Percentiles rank a stretch among this genome's conserved stretches.
Conservation (phyloP, 1,140 invertebrate species). For the Dendroctonus valens region DNA sequence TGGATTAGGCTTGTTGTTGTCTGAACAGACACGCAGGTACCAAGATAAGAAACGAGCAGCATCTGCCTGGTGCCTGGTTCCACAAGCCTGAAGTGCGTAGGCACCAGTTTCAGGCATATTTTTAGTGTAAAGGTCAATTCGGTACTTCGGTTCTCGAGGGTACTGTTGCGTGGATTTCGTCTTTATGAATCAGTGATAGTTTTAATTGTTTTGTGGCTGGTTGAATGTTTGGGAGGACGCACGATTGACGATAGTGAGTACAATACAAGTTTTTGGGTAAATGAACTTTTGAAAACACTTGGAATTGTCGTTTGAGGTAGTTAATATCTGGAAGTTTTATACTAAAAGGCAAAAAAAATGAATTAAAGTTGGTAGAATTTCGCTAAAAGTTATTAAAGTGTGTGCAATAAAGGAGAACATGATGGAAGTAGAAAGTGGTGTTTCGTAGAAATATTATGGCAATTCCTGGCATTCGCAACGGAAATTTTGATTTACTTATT, state of each 20-base stretch:
- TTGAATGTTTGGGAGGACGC: background rate
- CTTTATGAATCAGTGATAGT: background rate
- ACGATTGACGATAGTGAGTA: background rate
- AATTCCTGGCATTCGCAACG: too few species aligned
- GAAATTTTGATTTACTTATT: too few species aligned
- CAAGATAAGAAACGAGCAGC: background rate
- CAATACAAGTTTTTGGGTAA: background rate
- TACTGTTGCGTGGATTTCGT: background rate
- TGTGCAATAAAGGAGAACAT: too few species aligned
- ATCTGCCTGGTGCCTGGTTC: background rate
- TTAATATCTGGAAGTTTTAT: background rate
- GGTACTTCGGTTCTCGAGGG: constrained; percentile 10
- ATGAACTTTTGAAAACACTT: background rate
- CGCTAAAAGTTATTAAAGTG: too few species aligned
- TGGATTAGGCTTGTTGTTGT: background rate
- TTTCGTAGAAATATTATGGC: too few species aligned
- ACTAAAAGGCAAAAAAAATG: background rate
- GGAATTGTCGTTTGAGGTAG: background rate
- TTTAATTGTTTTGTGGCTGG: background rate
- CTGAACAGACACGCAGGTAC: background rate
- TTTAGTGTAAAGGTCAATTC: constrained; percentile 10
- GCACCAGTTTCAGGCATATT: constrained; percentile 12
- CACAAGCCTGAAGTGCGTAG: background rate
- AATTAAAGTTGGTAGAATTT: too few species aligned
- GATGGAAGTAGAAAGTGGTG: too few species aligned